Conservation (phyloP, 2,888 invertebrate species). For the Aporophyla lueneburgensis region DNA sequence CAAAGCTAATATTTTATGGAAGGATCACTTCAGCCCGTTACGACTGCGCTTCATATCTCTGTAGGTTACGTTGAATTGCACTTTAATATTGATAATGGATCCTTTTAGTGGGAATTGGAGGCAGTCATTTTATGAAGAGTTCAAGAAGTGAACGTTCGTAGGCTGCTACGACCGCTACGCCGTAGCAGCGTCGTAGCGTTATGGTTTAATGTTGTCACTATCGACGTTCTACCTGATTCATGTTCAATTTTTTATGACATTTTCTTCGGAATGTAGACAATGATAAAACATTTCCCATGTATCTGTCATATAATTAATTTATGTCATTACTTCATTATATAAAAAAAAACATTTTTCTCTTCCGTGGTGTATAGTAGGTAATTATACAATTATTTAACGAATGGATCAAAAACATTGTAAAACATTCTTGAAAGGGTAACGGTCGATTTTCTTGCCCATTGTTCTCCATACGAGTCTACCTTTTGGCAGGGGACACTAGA, state of each 20-base stretch:
- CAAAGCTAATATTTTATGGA: conserved; percentile 76
- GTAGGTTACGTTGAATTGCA: conserved; percentile 39
- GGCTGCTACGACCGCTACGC: conserved; percentile 44
- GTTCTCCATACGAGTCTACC: no score
- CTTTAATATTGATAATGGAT: conserved; percentile 54
- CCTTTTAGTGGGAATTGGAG: conserved; percentile 31
- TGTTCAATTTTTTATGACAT: background rate
- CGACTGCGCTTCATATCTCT: conserved; percentile 47
- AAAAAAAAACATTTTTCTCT: no score
- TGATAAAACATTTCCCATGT: background rate
- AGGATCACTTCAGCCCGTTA: conserved; percentile 60
- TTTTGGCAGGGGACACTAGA: no score
- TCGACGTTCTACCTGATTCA: background rate
- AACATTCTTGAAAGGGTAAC: no score
- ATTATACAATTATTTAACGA: no score
- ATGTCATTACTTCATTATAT: no score
- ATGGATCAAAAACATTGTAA: no score
- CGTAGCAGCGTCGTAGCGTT: conserved; percentile 34
- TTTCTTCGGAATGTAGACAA: background rate
- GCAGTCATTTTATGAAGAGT: conserved; percentile 7
- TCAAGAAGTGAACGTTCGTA: conserved; percentile 1
- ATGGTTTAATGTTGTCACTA: background rate
- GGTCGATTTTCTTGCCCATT: no score
- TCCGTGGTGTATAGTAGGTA: no score
- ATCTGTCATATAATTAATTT: no score